Conservation (phyloP, 2,888 invertebrate species). For the Habroteleia sp. region DNA sequence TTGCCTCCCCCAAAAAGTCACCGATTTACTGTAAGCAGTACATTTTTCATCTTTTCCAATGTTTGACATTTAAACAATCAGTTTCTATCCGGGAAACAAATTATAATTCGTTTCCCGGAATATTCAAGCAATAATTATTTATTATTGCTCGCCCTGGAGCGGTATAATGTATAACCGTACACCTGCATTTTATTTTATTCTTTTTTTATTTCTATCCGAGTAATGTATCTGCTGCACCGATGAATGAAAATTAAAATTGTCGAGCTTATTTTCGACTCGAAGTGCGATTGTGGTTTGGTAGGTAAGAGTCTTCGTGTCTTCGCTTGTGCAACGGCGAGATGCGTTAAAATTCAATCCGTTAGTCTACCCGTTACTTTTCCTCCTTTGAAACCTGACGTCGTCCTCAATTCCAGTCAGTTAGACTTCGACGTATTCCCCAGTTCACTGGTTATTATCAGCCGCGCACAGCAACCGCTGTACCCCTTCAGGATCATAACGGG, state of each 20-base stretch:
- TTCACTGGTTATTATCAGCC: slow-evolving; percentile 5
- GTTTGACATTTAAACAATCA: no score
- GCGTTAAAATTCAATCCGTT: slow-evolving; percentile 40
- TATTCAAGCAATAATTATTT: no score
- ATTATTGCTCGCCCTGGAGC: no score
- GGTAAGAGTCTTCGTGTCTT: slow-evolving; percentile 16
- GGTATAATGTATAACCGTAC: no score
- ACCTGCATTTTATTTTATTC: no score
- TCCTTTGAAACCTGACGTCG: slow-evolving; percentile 34
- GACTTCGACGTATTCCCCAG: background rate
- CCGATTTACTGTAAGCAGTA: no score
- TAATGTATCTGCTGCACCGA: slow-evolving; percentile 18
- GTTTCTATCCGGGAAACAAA: no score
- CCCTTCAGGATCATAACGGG: slow-evolving; percentile 23
- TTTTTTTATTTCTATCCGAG: no score
- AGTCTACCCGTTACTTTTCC: slow-evolving; percentile 42
- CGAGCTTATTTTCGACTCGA: slow-evolving; percentile 23
- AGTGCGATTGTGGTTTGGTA: slow-evolving; percentile 20
- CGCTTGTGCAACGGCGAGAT: slow-evolving; percentile 21
- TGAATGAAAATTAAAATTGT: slow-evolving; percentile 12
- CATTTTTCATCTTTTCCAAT: no score
- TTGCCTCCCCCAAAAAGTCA: no score
- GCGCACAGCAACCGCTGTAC: background rate
- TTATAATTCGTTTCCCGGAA: no score
- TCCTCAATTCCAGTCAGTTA: slow-evolving; percentile 27